These are phyloP conservation scores for Platycnemis pennipes DNA, from an alignment of 2,888 invertebrate genomes.

Conservation along the genomic window DNA sequence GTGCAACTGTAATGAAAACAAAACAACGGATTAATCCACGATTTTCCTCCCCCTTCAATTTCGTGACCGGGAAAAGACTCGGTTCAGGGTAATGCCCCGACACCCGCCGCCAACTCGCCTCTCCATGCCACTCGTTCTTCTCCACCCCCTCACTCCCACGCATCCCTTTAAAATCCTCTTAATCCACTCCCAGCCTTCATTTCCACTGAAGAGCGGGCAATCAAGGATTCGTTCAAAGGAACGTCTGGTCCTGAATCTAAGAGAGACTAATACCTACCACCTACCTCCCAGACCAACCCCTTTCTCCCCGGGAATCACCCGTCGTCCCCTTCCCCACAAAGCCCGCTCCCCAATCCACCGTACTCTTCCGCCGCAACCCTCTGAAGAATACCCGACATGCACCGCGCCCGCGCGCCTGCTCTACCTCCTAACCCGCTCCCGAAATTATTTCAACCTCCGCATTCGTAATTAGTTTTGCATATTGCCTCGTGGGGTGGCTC, in stretches of 20 bases:
- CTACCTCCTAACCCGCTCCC: constrained; percentile 16
- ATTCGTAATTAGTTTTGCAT: constrained; percentile 66
- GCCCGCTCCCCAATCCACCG: background rate
- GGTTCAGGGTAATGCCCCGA: background rate
- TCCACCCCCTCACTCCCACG: background rate
- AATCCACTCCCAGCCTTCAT: constrained; percentile 14
- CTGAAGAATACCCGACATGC: background rate
- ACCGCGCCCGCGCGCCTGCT: background rate
- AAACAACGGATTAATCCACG: constrained; percentile 58
- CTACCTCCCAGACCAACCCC: background rate
- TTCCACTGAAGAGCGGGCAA: constrained; percentile 55
- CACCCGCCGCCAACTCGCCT: background rate
- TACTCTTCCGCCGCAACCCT: background rate
- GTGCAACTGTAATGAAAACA: constrained; percentile 45
- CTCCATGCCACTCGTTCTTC: background rate
- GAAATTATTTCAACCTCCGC: constrained; percentile 57
- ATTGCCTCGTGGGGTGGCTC: constrained; percentile 59
- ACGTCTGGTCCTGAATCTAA: constrained; percentile 17
- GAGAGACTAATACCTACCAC: constrained; percentile 57
- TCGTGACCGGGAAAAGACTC: constrained; percentile 21
- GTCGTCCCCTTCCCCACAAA: too few species aligned
- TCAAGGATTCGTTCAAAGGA: constrained; percentile 53
- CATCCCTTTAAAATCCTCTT: constrained; percentile 57
- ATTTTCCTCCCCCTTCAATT: constrained; percentile 49
- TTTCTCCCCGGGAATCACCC: background rate